These are phyloP conservation scores for Sphinx pinastri DNA, from an alignment of 2,888 invertebrate genomes.

Conservation along the genomic window DNA sequence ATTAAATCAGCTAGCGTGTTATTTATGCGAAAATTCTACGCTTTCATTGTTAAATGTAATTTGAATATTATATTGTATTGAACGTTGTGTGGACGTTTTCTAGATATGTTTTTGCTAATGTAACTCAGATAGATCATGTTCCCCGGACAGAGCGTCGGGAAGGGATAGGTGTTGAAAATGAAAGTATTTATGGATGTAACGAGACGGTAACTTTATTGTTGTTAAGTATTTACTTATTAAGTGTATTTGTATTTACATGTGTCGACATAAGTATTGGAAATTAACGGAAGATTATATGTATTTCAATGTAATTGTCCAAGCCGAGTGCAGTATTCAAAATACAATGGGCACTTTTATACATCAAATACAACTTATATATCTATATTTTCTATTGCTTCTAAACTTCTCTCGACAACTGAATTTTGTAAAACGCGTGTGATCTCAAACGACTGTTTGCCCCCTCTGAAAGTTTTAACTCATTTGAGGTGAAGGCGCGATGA, in stretches of 20 bases:
- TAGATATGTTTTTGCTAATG: slow-evolving; percentile 66
- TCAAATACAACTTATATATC: slow-evolving; percentile 32
- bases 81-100: slow-evolving; percentile 65
- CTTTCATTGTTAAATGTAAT: slow-evolving; percentile 79
- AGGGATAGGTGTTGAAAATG: slow-evolving; percentile 57
- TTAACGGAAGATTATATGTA: slow-evolving; percentile 52
- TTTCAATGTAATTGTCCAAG: slow-evolving; percentile 55
- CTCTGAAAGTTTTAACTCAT: slow-evolving; percentile 3
- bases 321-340: slow-evolving; percentile 47
- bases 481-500: slow-evolving; percentile 12
- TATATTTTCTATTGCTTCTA: slow-evolving; percentile 44
- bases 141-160: slow-evolving; percentile 51
- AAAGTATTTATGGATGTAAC: slow-evolving; percentile 62
- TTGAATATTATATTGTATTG: slow-evolving; percentile 65
- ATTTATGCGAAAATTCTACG: slow-evolving; percentile 63
- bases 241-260: slow-evolving; percentile 66
- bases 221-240: slow-evolving; percentile 72
- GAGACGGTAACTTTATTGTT: slow-evolving; percentile 70
- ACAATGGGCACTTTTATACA: slow-evolving; percentile 38
- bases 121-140: slow-evolving; percentile 57
- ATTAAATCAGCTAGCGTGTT: slow-evolving; percentile 54
- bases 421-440: slow-evolving; percentile 15
- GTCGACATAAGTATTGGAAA: slow-evolving; percentile 62
- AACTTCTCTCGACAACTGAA: background rate
- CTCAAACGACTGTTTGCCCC: slow-evolving; percentile 11